A percentile compares a stretch with the other conserved stretches of the same genome.
phyloP scores from a whole-genome alignment of 2,113 vertebrate genomes.

The Galeopterus variegatus region DNA sequence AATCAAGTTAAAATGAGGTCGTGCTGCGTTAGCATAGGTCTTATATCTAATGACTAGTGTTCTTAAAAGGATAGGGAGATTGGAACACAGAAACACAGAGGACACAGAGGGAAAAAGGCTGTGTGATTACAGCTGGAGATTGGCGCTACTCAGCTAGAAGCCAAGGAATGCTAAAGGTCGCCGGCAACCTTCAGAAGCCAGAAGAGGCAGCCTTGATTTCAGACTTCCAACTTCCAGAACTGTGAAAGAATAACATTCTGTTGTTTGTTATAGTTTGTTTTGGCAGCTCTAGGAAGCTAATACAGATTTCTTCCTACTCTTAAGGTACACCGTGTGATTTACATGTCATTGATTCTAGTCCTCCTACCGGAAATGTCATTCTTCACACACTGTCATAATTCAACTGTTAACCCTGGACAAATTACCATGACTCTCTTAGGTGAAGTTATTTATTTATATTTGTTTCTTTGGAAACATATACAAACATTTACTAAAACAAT shows the following conservation, averaged over 20 bases:
- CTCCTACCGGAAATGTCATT: not conserved
- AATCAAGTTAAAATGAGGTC: not conserved
- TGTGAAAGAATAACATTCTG: not conserved
- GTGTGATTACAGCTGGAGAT: not conserved
- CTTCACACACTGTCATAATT: not conserved
- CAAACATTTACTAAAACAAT: not conserved
- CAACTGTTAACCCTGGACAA: not conserved
- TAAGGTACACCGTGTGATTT: not conserved
- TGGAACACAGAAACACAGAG: not conserved
- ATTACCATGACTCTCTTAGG: not conserved
- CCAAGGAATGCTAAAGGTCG: not conserved
- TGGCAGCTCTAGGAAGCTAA: not conserved
- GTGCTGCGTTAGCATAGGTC: not conserved
- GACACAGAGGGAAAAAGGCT: not conserved
- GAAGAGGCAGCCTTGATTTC: not conserved
- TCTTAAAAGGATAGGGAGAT: not conserved
- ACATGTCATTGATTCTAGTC: not conserved
- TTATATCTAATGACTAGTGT: not conserved
- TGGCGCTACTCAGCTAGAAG: too few species aligned
- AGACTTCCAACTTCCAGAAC: not conserved
- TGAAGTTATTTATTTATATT: not conserved
- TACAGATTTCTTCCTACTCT: not conserved
- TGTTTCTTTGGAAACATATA: not conserved
- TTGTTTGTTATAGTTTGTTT: not conserved
- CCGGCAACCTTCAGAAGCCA: not conserved